phyloP scores from a whole-genome alignment of 2,888 invertebrate species.

The Dexiosoma caninum region DNA sequence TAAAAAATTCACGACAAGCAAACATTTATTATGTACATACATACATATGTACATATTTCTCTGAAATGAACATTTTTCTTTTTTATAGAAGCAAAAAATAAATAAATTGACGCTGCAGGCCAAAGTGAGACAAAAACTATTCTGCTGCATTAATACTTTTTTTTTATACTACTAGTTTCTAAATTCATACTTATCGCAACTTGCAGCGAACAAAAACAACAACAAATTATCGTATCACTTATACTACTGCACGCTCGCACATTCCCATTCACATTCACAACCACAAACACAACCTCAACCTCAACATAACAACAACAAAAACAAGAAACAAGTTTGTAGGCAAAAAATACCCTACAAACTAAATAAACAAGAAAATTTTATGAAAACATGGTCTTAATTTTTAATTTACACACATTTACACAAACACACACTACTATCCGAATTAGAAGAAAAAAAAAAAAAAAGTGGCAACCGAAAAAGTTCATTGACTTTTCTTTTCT shows the following conservation, averaged over 20 bases:
- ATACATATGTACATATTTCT: neutral
- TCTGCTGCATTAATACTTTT: conserved; percentile 47
- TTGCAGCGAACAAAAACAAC: conserved; percentile 50
- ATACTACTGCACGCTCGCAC: neutral
- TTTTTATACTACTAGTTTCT: conserved; percentile 56
- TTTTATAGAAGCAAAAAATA: neutral
- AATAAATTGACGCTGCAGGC: neutral
- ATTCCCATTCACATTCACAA: neutral
- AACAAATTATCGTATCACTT: conserved; percentile 35
- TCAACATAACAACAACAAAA: no score
- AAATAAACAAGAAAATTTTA: conserved; percentile 37
- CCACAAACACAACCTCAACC: neutral
- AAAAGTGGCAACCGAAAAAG: conserved; percentile 62
- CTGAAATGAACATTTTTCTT: neutral
- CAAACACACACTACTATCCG: neutral
- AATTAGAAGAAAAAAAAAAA: conserved; percentile 1
- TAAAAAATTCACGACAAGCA: conserved; percentile 53
- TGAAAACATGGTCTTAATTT: conserved; percentile 28
- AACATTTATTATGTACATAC: conserved; percentile 35
- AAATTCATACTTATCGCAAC: conserved; percentile 64
- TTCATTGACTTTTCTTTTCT: conserved; percentile 59
- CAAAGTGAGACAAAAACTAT: conserved; percentile 18
- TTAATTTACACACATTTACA: conserved; percentile 34
- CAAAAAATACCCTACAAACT: conserved; percentile 32
- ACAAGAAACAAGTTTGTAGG: conserved; percentile 55